Evolutionary conservation across 2,888 invertebrate species (phyloP), one percentile per base, ranked within the genome.

Genomic region (Tetragonisca angustula): DNA sequence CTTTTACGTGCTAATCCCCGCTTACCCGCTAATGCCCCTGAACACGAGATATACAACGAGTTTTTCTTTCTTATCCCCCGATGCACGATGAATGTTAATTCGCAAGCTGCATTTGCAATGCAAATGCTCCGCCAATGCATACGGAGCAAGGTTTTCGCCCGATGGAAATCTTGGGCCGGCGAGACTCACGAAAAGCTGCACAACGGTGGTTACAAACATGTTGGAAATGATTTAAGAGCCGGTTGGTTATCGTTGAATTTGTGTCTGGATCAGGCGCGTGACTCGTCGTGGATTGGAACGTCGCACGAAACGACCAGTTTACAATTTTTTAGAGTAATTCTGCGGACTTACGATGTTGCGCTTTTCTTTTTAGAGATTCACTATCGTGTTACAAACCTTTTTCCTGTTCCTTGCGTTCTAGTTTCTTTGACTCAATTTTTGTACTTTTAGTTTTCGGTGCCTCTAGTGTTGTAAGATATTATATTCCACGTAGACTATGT

Each of bases 211-310:
- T n/a, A 50, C n/a, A 9, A 43, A 52, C 27, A n/a, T 2, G n/a
- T 13, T 52, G n/a, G 52, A 17, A 24, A 52, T 52, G 64, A 74
- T 74, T 74, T 36, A 64, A 64, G 2, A 36, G 43, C 59, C 4
- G n/a, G 27, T 15, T 50, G 9, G 52, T 36, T 64, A 32, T 19
- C 73, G 50, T 52, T 32, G 62, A 54, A 64, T 59, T 72, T 72
- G 61, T 19, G 61, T 21, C 15, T 72, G 71, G 49, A 59, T 72
- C 43, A 49, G 9, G 49, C 49, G 36, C 11, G 19, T 13, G 49
- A 61, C n/a, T 36, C 17, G 21, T 2, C 36, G 21, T 50, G 13
- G 11, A 13, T 6, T 9, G 36, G 21, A 5, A n/a, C 24, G 9
- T 72, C 27, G 21, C 61, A 4, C 49, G 43, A 49, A 43, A 32